Evolutionary conservation across 2,797 vertebrate species (phyloP).

Genomic region (Eupleurogrammus muticus): DNA sequence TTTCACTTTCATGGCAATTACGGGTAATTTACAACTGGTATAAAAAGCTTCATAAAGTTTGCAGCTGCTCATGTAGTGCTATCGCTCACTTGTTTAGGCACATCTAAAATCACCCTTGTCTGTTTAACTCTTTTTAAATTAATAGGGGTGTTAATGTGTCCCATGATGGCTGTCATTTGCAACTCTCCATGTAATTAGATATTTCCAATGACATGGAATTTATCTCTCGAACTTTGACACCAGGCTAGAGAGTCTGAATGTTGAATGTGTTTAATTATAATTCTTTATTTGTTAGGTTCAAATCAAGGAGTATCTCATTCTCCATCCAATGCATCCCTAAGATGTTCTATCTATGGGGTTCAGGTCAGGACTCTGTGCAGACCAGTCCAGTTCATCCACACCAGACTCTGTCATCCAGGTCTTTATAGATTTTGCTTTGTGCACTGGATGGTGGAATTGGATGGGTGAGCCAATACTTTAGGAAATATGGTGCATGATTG

Average conservation of each 20-base stretch:
- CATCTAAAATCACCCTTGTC: slow-evolving; percentile 54
- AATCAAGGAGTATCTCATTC: background rate
- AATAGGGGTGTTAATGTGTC: slow-evolving; percentile 46
- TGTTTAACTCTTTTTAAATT: slow-evolving; percentile 66
- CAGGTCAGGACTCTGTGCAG: too few species aligned
- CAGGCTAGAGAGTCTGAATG: slow-evolving; percentile 2
- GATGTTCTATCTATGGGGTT: too few species aligned
- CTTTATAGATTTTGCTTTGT: too few species aligned
- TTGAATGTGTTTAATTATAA: background rate
- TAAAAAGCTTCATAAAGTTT: slow-evolving; percentile 78
- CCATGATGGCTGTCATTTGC: slow-evolving; percentile 23
- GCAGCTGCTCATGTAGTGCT: slow-evolving; percentile 62
- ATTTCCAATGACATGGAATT: background rate
- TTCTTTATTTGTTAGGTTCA: background rate
- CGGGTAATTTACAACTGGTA: slow-evolving; percentile 56
- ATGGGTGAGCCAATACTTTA: too few species aligned
- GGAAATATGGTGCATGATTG: too few species aligned
- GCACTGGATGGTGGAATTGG: too few species aligned
- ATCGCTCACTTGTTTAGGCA: slow-evolving; percentile 44
- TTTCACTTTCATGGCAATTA: slow-evolving; percentile 52
- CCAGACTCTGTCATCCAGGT: too few species aligned
- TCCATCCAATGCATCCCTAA: too few species aligned
- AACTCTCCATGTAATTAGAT: slow-evolving; percentile 28
- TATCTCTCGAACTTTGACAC: background rate
- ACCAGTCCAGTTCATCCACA: too few species aligned